These are phyloP conservation scores for Nesoenas mayeri DNA, from an alignment of 2,113 vertebrate species.

Conservation along the genomic window DNA sequence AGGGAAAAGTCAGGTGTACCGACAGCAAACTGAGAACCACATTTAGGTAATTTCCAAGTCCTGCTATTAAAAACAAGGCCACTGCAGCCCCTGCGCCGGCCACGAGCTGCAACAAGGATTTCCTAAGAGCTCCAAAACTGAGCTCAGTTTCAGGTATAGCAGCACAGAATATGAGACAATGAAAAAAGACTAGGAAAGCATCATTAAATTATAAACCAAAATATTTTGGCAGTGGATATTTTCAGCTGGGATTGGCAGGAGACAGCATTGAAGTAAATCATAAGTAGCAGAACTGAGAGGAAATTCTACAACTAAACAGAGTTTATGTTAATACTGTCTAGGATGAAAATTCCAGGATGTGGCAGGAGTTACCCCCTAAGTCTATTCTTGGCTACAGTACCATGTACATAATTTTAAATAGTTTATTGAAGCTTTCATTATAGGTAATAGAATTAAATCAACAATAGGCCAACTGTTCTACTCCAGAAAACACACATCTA, in stretches of 20 bases:
- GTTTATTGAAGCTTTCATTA: constrained; percentile 16
- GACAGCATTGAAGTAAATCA: not conserved
- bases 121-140: not conserved
- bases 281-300: constrained; percentile 23
- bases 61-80: not conserved
- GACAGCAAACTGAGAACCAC: not conserved
- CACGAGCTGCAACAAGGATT: not conserved
- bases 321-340: constrained; percentile 10
- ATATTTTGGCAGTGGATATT: constrained; percentile 34
- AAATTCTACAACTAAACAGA: not conserved
- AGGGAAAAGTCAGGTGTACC: not conserved
- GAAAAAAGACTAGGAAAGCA: not conserved
- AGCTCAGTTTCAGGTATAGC: not conserved
- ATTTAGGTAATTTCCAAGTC: not conserved
- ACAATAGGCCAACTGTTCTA: not conserved
- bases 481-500: not conserved
- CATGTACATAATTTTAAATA: not conserved
- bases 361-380: not conserved
- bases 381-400: not conserved
- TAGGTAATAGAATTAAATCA: not conserved
- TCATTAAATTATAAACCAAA: constrained; percentile 31
- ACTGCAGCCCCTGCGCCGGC: not conserved
- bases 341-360: constrained; percentile 6
- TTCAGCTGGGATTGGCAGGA: constrained; percentile 37
- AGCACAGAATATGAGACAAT: not conserved